phyloP scores from a whole-genome alignment of 2,113 vertebrate species.

The Oplegnathus fasciatus region DNA sequence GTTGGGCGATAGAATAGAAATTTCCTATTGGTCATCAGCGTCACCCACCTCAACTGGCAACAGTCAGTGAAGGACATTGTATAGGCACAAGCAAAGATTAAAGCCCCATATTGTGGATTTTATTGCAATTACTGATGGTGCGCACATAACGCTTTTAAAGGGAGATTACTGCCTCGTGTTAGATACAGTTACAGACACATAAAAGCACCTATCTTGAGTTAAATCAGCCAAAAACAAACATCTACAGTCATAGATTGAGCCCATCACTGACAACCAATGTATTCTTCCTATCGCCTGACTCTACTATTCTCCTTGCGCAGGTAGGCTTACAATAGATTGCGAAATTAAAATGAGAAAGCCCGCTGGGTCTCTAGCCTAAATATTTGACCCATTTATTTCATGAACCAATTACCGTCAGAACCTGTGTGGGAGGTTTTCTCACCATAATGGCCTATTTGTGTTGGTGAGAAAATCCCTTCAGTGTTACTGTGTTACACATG shows the following conservation, averaged over 20 bases:
- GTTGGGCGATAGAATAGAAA: background rate
- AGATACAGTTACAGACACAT: background rate
- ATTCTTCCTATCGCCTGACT: background rate
- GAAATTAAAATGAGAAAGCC: conserved; percentile 45
- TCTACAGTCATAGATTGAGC: background rate
- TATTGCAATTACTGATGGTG: background rate
- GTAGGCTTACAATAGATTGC: conserved; percentile 34
- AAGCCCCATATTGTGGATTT: background rate
- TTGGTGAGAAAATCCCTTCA: conserved; percentile 49
- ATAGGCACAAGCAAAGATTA: background rate
- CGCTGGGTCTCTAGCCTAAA: conserved; percentile 51
- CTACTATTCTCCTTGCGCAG: conserved; percentile 8
- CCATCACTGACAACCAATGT: background rate
- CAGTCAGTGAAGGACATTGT: background rate
- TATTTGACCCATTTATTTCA: conserved; percentile 64
- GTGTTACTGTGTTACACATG: background rate
- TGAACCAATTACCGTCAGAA: conserved; percentile 49
- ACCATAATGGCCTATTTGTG: conserved; percentile 24
- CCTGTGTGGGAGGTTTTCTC: conserved; percentile 47
- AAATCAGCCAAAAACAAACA: background rate
- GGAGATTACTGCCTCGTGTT: background rate
- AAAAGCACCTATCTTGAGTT: background rate
- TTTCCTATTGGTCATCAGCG: background rate
- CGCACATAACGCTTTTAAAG: background rate
- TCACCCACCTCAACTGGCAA: background rate